Percentiles rank a stretch among this genome's conserved stretches.
phyloP scores from a whole-genome alignment of 2,888 invertebrate genomes.

The Erebia palarica region DNA sequence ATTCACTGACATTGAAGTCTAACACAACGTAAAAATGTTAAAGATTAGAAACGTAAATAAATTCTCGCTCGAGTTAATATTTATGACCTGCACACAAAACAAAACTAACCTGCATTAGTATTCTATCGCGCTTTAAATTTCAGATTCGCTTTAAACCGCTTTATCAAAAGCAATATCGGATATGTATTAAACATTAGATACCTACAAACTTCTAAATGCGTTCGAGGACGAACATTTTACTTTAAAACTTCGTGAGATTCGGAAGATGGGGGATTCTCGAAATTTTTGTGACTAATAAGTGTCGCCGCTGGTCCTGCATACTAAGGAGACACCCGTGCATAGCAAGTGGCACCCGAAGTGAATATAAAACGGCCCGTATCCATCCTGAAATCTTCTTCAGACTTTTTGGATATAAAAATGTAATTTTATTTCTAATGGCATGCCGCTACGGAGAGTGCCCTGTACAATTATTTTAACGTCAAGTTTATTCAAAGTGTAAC shows the following conservation, averaged over 20 bases:
- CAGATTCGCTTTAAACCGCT: slow-evolving; percentile 77
- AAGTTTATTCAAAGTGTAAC: slow-evolving; percentile 34
- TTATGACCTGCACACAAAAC: slow-evolving; percentile 72
- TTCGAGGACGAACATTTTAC: slow-evolving; percentile 62
- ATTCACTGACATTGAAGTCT: neutral
- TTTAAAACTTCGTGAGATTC: slow-evolving; percentile 59
- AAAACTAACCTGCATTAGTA: slow-evolving; percentile 74
- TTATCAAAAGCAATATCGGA: slow-evolving; percentile 80
- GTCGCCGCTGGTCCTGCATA: slow-evolving; percentile 72
- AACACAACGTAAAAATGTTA: slow-evolving; percentile 14
- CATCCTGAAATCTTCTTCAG: slow-evolving; percentile 67
- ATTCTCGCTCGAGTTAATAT: slow-evolving; percentile 71
- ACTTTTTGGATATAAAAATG: slow-evolving; percentile 49
- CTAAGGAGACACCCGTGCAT: slow-evolving; percentile 74
- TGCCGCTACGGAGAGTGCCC: slow-evolving; percentile 25
- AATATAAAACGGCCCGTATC: slow-evolving; percentile 72
- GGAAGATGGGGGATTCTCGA: slow-evolving; percentile 64
- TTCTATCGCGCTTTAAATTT: slow-evolving; percentile 79
- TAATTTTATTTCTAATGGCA: slow-evolving; percentile 42
- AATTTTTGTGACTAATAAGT: slow-evolving; percentile 82
- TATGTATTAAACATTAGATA: slow-evolving; percentile 78
- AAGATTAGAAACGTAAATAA: slow-evolving; percentile 38
- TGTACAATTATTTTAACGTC: slow-evolving; percentile 35
- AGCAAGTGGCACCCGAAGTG: slow-evolving; percentile 67
- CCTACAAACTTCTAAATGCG: slow-evolving; percentile 71